Base-by-base conservation (phyloP, 2,888 invertebrate genomes). In the Leptinotarsa juncta region DNA sequence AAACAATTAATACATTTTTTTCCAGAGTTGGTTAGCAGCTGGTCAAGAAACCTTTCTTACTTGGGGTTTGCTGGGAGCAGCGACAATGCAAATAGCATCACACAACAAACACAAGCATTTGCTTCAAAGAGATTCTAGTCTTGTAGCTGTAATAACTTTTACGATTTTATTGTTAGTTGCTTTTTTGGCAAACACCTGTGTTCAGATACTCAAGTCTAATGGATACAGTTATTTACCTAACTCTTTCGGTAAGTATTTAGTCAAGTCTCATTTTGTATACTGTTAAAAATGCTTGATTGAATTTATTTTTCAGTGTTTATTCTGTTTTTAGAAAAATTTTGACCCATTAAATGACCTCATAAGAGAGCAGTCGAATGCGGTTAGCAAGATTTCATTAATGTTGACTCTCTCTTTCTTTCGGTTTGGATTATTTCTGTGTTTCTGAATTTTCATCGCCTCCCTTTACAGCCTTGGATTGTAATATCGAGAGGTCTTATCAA, bases 41-140 rank as follows among this genome's bases (percentile, higher is more conserved):
- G 94, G 95, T 20, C 94, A 96, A 85, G 97, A 97, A 88, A 93
- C 93, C 0, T 97, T 97, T 85, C 90, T 96, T 70, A 95, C 95
- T 0, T 96, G 97, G 97, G 96, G 96, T 2, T 87, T 96, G 12
- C 89, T 96, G 32, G 95, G 95, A 14, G 93, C 94, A 0, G 93
- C 94, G 74, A 90, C 94, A 72, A 95, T 95, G 93, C 95, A 95
- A 87, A 90, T 94, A 75, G 92, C 93, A 18, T 93, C 94, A 74
- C 94, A 94, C 86, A 94, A 94, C 84, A 92, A 92, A 82, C 90
- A 92, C 78, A 93, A 93, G 81, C 92, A 93, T 85, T 90, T 92
- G 70, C 88, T 88, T 74, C 86, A 90, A 79, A 87, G 90, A 76
- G 94, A 94, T 88, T 92, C 93, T 73, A 90, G 92, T 82, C 89